Conservation (phyloP, 2,888 invertebrate genomes). For the Drosophila incognita region DNA sequence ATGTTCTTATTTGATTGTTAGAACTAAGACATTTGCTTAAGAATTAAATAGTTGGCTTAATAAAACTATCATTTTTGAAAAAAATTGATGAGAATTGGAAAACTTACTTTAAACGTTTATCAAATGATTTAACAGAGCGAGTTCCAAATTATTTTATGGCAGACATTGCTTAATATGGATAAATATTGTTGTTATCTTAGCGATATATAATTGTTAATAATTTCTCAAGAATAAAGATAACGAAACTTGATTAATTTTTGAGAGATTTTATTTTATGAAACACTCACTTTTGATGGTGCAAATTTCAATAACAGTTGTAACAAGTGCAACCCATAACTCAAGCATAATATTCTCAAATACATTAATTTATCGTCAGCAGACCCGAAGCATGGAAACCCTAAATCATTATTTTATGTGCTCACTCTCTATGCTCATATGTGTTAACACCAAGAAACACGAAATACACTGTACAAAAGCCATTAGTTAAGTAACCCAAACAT, state of each 20-base stretch:
- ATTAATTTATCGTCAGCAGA: background rate
- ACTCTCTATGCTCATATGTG: background rate
- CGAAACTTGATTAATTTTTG: background rate
- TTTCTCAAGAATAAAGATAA: no score
- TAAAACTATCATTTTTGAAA: background rate
- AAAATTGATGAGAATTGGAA: background rate
- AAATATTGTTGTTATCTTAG: background rate
- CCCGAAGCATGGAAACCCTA: background rate
- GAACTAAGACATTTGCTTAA: background rate
- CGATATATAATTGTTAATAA: background rate
- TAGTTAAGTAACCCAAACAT: constrained; percentile 7
- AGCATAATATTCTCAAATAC: background rate
- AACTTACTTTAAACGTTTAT: background rate
- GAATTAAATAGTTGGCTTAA: background rate
- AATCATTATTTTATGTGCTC: constrained; percentile 8
- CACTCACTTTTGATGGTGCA: background rate
- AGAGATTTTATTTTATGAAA: background rate
- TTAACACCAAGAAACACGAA: constrained; percentile 1
- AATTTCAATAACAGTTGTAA: background rate
- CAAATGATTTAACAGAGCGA: background rate
- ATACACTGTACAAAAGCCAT: constrained; percentile 4
- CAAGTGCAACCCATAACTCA: background rate
- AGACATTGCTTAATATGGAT: background rate
- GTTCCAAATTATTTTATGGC: background rate
- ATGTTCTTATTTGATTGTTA: background rate